These are phyloP conservation scores for Myotis vivesi DNA, from an alignment of 2,797 vertebrate species.

Conservation along the genomic window DNA sequence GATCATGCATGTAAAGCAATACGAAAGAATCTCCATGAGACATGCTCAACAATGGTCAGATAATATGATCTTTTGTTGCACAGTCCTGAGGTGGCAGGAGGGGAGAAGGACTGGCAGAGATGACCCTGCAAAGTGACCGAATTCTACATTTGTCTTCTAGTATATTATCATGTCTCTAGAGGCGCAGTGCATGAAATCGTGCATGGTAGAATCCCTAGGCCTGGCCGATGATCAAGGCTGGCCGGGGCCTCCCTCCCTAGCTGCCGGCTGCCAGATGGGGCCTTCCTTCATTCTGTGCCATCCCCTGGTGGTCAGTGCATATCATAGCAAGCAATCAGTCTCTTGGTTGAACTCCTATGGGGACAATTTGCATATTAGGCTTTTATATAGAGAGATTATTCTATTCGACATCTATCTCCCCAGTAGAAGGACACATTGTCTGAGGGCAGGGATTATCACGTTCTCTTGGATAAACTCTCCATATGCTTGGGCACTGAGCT, in stretches of 20 bases:
- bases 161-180: too few species aligned
- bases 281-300: too few species aligned
- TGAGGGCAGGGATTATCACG: neutral
- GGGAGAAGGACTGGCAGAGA: neutral
- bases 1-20: neutral
- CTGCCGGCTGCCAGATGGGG: too few species aligned
- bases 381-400: neutral
- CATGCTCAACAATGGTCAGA: neutral
- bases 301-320: too few species aligned
- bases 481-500: neutral
- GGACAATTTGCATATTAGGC: too few species aligned
- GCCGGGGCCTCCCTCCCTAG: too few species aligned
- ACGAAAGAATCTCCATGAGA: neutral
- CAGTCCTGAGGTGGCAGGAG: neutral
- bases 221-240: too few species aligned
- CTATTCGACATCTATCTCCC: neutral
- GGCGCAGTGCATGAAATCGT: too few species aligned
- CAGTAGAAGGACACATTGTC: neutral
- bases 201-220: too few species aligned
- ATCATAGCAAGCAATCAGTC: too few species aligned
- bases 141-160: neutral
- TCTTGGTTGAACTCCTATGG: rapidly evolving
- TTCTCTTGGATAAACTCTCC: neutral
- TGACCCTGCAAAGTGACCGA: neutral
- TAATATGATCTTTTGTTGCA: neutral